Conservation (phyloP, 2,113 vertebrate species). For the Calyptomena viridis region DNA sequence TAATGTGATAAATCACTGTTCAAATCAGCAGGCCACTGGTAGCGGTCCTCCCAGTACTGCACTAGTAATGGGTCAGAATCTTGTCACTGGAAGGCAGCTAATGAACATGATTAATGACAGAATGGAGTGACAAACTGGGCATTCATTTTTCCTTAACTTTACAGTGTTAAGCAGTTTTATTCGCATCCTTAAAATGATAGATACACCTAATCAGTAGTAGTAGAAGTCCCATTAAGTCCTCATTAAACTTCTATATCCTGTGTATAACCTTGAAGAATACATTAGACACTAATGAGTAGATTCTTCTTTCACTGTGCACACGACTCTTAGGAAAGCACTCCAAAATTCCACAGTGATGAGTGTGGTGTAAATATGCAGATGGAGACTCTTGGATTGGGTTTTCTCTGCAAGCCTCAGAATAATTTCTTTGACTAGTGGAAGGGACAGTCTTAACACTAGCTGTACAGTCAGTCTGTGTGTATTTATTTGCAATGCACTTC, state of each 20-base stretch:
- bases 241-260: conserved; percentile 73
- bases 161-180: conserved; percentile 31
- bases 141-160: conserved; percentile 56
- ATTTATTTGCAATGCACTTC: not conserved
- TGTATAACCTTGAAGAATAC: conserved; percentile 74
- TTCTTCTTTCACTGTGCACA: conserved; percentile 5
- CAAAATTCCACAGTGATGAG: not conserved
- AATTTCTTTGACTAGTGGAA: not conserved
- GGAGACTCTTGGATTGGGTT: not conserved
- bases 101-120: conserved; percentile 64
- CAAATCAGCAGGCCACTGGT: conserved; percentile 33
- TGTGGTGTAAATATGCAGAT: not conserved
- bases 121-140: conserved; percentile 12
- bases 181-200: conserved; percentile 66
- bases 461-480: not conserved
- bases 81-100: conserved; percentile 47
- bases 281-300: conserved; percentile 70
- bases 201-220: conserved; percentile 72
- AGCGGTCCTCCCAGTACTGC: conserved; percentile 8
- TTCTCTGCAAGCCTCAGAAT: not conserved
- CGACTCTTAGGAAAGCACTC: conserved; percentile 8
- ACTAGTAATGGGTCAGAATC: conserved; percentile 46
- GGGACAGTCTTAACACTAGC: not conserved
- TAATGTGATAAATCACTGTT: conserved; percentile 59
- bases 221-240: conserved; percentile 74